Evolutionary conservation across 2,888 invertebrate genomes (phyloP).

Genomic region (Spilarctia lutea): DNA sequence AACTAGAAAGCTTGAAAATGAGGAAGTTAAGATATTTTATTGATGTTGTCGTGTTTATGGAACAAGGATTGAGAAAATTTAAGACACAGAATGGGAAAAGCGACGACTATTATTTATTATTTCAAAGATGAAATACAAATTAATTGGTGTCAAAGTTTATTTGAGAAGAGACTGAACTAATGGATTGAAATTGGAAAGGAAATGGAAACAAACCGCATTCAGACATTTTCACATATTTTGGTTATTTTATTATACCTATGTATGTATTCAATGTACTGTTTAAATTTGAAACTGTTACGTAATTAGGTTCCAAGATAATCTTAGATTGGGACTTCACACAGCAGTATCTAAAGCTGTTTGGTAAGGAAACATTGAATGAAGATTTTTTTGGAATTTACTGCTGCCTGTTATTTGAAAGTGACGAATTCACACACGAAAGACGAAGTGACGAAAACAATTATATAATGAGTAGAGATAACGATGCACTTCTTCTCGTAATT

Average conservation of each 20-base stretch:
- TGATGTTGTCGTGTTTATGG: neutral
- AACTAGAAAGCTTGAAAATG: neutral
- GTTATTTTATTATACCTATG: conserved; percentile 37
- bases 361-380: conserved; percentile 14
- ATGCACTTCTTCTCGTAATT: neutral
- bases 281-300: conserved; percentile 26
- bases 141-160: neutral
- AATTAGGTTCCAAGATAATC: conserved; percentile 32
- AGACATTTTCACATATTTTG: conserved; percentile 16
- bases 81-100: neutral
- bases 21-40: neutral
- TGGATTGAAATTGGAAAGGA: neutral
- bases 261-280: conserved; percentile 35
- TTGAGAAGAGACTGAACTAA: neutral
- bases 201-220: conserved; percentile 14
- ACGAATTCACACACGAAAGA: neutral
- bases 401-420: neutral
- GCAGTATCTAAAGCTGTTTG: conserved; percentile 17
- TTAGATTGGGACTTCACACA: conserved; percentile 19
- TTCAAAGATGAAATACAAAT: neutral
- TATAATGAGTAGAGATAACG: neutral
- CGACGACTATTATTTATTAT: neutral
- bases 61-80: neutral
- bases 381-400: conserved; percentile 16
- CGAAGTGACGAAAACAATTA: too few relatives aligned